phyloP scores from a whole-genome alignment of 1,140 invertebrate species.

The Euura saliciscinereae region DNA sequence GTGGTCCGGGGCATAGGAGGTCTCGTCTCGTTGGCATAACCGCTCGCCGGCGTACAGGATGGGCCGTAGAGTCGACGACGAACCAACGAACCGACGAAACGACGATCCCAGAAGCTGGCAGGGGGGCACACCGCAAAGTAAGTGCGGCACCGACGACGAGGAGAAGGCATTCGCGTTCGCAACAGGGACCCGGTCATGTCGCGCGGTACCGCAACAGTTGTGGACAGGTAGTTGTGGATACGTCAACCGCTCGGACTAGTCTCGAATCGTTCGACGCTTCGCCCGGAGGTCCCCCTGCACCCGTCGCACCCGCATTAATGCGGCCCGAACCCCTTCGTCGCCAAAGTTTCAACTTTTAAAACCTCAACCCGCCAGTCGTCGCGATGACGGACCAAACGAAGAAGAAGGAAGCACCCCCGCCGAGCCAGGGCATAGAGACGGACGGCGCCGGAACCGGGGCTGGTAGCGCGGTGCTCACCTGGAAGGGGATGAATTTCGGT shows the following conservation, averaged over 20 bases:
- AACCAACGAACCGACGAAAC: too few relatives aligned
- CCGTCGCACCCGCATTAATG: not conserved
- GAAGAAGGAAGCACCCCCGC: conserved; percentile 8
- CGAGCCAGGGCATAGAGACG: not conserved
- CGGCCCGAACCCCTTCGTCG: too few relatives aligned
- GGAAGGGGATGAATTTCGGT: conserved; percentile 42
- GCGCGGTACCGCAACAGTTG: not conserved
- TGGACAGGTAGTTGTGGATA: not conserved
- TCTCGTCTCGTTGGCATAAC: too few relatives aligned
- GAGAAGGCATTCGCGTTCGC: conserved; percentile 5
- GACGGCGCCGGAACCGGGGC: not conserved
- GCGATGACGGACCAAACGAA: not conserved
- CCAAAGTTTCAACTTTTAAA: not conserved
- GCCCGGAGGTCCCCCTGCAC: too few relatives aligned
- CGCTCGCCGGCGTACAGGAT: too few relatives aligned
- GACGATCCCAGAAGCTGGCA: too few relatives aligned
- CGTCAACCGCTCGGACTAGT: not conserved
- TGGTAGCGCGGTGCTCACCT: conserved; percentile 22
- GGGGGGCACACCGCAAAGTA: too few relatives aligned
- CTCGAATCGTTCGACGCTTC: not conserved
- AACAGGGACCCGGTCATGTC: not conserved
- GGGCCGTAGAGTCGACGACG: too few relatives aligned
- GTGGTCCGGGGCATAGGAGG: too few relatives aligned
- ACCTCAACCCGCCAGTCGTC: too few relatives aligned
- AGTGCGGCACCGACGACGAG: not conserved